These are phyloP conservation scores for Sebastes hubbsi DNA, from an alignment of 2,797 vertebrate genomes.

Conservation along the genomic window DNA sequence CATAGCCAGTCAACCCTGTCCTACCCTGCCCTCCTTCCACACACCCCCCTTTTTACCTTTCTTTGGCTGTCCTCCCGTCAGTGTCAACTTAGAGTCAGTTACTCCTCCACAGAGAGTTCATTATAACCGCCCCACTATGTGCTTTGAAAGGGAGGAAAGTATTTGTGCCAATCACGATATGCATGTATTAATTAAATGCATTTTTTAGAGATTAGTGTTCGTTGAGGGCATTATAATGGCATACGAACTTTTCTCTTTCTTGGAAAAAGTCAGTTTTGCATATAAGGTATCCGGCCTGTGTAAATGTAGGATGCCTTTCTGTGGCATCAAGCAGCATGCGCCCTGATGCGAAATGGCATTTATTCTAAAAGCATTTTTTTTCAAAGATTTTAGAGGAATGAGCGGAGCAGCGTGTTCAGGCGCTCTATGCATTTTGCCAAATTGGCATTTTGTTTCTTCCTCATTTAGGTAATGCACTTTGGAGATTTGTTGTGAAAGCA, in stretches of 20 bases:
- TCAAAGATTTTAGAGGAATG: conserved; percentile 47
- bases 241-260: conserved; percentile 16
- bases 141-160: conserved; percentile 47
- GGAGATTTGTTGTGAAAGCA: conserved; percentile 57
- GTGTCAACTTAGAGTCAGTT: conserved; percentile 64
- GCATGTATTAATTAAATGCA: conserved; percentile 49
- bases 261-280: conserved; percentile 20
- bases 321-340: background rate
- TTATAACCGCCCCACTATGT: conserved; percentile 58
- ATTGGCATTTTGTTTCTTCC: conserved; percentile 55
- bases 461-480: conserved; percentile 65
- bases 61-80: conserved; percentile 54
- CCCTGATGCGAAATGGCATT: conserved; percentile 60
- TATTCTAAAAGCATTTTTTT: conserved; percentile 63
- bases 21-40: conserved; percentile 51
- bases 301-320: conserved; percentile 5
- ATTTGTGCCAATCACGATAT: background rate
- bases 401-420: conserved; percentile 14
- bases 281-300: conserved; percentile 5
- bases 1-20: conserved; percentile 75
- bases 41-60: conserved; percentile 53
- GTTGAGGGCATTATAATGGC: background rate
- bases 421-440: conserved; percentile 52
- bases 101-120: conserved; percentile 59
- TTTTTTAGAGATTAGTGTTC: conserved; percentile 24